Evolutionary conservation across 2,888 invertebrate genomes (phyloP).

Genomic region (Mythimna albipuncta): DNA sequence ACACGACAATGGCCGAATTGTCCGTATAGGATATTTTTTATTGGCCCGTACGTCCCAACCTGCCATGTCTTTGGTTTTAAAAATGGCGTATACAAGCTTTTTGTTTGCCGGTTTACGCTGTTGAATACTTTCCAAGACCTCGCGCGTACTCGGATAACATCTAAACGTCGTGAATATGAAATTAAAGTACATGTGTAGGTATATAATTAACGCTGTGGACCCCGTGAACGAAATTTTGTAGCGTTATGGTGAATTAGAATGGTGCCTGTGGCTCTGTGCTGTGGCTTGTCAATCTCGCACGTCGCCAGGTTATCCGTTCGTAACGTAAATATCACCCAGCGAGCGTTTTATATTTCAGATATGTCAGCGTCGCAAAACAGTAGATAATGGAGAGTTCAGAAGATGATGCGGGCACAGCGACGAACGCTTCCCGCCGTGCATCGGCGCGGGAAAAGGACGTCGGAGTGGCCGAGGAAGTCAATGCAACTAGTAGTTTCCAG

Average conservation of each 20-base stretch:
- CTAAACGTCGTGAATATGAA: slow-evolving; percentile 89
- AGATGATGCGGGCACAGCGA: slow-evolving; percentile 90
- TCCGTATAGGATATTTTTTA: slow-evolving; percentile 90
- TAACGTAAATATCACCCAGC: slow-evolving; percentile 89
- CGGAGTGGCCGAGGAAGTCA: slow-evolving; percentile 83
- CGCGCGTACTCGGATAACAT: slow-evolving; percentile 82
- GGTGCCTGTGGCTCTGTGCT: slow-evolving; percentile 88
- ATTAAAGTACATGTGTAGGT: slow-evolving; percentile 90
- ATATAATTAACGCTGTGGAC: slow-evolving; percentile 88
- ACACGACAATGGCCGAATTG: slow-evolving; percentile 91
- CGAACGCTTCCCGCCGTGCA: slow-evolving; percentile 89
- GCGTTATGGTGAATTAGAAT: slow-evolving; percentile 91
- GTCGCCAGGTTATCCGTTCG: slow-evolving; percentile 89
- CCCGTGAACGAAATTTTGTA: slow-evolving; percentile 87
- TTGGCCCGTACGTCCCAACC: slow-evolving; percentile 89
- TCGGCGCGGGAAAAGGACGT: slow-evolving; percentile 90
- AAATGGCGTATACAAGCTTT: slow-evolving; percentile 92
- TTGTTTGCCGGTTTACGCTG: slow-evolving; percentile 91
- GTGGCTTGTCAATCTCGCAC: slow-evolving; percentile 89
- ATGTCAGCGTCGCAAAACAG: slow-evolving; percentile 89
- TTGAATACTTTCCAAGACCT: slow-evolving; percentile 87
- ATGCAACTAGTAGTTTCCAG: slow-evolving; percentile 82
- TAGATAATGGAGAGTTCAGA: slow-evolving; percentile 91
- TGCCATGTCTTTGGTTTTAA: slow-evolving; percentile 91
- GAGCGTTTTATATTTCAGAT: slow-evolving; percentile 90